These are phyloP conservation scores for Drosophila sordidula DNA, from an alignment of 2,888 invertebrate species.

Conservation along the genomic window DNA sequence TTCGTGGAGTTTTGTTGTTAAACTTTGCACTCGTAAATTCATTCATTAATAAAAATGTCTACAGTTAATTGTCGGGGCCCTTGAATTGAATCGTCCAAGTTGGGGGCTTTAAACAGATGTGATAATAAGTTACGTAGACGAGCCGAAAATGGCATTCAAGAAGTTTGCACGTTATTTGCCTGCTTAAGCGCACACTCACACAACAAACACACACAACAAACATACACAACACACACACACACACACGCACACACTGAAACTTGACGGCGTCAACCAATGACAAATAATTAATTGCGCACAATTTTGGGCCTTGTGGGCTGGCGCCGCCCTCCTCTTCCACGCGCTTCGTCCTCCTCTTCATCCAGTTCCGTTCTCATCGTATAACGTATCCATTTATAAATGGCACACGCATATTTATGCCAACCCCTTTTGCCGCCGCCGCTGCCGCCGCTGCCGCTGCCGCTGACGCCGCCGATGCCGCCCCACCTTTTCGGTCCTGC, in stretches of 20 bases:
- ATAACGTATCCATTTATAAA: conserved; percentile 70
- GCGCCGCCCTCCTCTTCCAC: conserved; percentile 13
- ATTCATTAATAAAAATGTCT: conserved; percentile 49
- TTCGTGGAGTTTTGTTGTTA: background rate
- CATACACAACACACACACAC: conserved; percentile 1
- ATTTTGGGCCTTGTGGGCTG: conserved; percentile 52
- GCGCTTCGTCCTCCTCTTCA: background rate
- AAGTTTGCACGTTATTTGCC: conserved; percentile 49
- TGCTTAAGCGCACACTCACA: conserved; percentile 13
- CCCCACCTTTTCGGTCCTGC: background rate
- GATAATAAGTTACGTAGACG: conserved; percentile 52
- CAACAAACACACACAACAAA: conserved; percentile 3
- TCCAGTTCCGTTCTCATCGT: conserved; percentile 16
- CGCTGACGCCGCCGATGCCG: background rate
- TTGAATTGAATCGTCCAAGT: conserved; percentile 31
- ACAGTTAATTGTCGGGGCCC: conserved; percentile 52
- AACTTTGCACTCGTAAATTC: conserved; percentile 12
- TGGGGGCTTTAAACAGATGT: conserved; percentile 44
- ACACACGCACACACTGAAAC: conserved; percentile 7
- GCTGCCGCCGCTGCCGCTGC: background rate
- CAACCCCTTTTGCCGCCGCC: conserved; percentile 21
- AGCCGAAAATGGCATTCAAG: conserved; percentile 48
- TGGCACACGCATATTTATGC: conserved; percentile 64
- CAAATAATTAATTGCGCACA: conserved; percentile 79
- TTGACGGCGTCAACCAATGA: conserved; percentile 64